Evolutionary conservation across 2,797 vertebrate genomes (phyloP), one percentile per base, ranked within the genome.

Genomic region (Syngnathus rostellatus): DNA sequence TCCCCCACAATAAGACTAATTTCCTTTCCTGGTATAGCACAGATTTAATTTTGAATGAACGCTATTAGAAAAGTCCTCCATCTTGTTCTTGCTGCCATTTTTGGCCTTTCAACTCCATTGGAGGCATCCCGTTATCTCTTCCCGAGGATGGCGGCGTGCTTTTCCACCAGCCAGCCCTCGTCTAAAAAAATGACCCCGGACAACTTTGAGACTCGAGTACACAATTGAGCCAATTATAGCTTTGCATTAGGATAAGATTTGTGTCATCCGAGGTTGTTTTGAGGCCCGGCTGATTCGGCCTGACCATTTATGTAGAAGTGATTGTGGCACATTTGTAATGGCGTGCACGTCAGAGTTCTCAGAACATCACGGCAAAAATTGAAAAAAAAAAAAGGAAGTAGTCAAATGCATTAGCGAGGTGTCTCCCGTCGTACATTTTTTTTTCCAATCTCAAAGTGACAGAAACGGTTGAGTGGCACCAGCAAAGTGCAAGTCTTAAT

Each of bases 231-330:
- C 53, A 72, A 61, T 59, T 73, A 63, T 31, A n/a, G 8, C 17
- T 19, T n/a, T 51, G 19, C 8, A 67, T 80, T 68, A 41, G 31
- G 31, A 31, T 31, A 71, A 72, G 79, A 77, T 85, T 75, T 72
- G 62, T 78, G 86, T 76, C 64, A 55, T 81, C 43, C 51, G 66
- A 85, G 87, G 81, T 85, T 86, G 85, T 86, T 85, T 84, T 76
- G 71, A 67, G 72, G 65, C 71, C 67, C 55, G 66, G 69, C 72
- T 64, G 79, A 72, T 86, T 77, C 80, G 73, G 84, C 78, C 79
- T 84, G 5, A 31, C 45, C 73, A 85, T 88, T 84, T 78, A 82
- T 74, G 69, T 65, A 73, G 62, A 4, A 43, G 79, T 79, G 31
- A 31, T 77, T 64, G 48, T 76, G 85, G 72, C 41, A 60, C 59